Percentiles rank a stretch among this genome's conserved stretches.
Conservation (phyloP, 1,140 invertebrate genomes). For the Bombus superbus region DNA sequence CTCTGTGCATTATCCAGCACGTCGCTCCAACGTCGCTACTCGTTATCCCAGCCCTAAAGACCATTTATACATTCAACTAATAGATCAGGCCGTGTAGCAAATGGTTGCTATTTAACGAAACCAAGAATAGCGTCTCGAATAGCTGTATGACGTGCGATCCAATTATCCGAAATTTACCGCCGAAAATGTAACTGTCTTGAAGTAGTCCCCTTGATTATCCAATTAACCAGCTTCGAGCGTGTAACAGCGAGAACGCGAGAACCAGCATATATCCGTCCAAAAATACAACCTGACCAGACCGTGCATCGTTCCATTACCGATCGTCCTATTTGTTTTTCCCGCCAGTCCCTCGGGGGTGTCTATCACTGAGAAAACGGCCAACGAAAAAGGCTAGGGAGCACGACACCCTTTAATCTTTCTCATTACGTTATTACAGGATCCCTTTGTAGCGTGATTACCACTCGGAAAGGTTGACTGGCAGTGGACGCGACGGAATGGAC, state of each 20-base stretch:
- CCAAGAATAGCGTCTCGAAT: background rate
- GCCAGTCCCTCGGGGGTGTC: background rate
- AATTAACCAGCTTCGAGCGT: conserved; percentile 13
- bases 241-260: background rate
- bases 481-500: too few relatives aligned
- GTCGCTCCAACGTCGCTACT: background rate
- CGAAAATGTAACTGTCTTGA: conserved; percentile 5
- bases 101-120: conserved; percentile 16
- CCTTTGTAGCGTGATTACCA: conserved; percentile 41
- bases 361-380: background rate
- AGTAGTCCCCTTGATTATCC: conserved; percentile 10
- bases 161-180: conserved; percentile 17
- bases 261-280: conserved; percentile 3
- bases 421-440: conserved; percentile 51
- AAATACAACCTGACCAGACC: background rate
- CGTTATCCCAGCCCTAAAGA: background rate
- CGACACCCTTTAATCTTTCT: conserved; percentile 41
- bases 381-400: background rate
- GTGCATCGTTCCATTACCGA: background rate
- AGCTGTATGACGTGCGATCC: conserved; percentile 33
- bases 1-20: background rate
- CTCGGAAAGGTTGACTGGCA: background rate
- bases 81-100: background rate
- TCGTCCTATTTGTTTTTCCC: conserved; percentile 2
- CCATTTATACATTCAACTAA: background rate